Conservation (phyloP, 2,888 invertebrate species). For the Perizoma affinitatum region DNA sequence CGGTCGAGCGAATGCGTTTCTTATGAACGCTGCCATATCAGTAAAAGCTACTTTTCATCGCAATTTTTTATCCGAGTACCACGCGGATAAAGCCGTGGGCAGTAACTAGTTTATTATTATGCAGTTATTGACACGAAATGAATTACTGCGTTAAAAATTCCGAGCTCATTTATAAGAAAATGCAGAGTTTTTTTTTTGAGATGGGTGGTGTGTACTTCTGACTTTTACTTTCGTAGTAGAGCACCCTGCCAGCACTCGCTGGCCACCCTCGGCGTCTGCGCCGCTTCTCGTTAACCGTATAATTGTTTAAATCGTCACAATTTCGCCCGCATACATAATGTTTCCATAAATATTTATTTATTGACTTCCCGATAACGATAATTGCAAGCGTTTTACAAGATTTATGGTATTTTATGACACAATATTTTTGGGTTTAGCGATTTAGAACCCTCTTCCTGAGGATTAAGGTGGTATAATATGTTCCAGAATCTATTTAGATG, state of each 20-base stretch:
- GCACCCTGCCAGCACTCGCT: slow-evolving; percentile 37
- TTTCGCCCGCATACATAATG: slow-evolving; percentile 72
- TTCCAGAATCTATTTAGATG: no score
- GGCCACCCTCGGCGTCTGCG: slow-evolving; percentile 61
- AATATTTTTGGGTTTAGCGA: slow-evolving; percentile 11
- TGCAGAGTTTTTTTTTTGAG: no score
- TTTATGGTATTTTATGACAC: slow-evolving; percentile 47
- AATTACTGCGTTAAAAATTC: no score
- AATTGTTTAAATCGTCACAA: slow-evolving; percentile 80
- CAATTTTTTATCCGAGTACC: no score
- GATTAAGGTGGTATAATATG: slow-evolving; percentile 3
- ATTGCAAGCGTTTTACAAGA: slow-evolving; percentile 49
- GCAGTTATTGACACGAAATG: no score
- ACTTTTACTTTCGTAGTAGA: slow-evolving; percentile 42
- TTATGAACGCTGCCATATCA: no score
- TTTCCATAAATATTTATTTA: slow-evolving; percentile 75
- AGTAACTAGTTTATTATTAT: no score
- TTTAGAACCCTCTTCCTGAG: slow-evolving; percentile 13
- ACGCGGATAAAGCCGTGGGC: no score
- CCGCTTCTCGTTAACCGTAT: slow-evolving; percentile 66
- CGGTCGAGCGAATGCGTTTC: no score
- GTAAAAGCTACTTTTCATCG: no score
- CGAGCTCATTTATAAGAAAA: no score
- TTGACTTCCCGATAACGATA: slow-evolving; percentile 56
- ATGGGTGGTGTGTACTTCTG: no score